Conservation (phyloP, 2,888 invertebrate species). For the Leptinotarsa juncta region DNA sequence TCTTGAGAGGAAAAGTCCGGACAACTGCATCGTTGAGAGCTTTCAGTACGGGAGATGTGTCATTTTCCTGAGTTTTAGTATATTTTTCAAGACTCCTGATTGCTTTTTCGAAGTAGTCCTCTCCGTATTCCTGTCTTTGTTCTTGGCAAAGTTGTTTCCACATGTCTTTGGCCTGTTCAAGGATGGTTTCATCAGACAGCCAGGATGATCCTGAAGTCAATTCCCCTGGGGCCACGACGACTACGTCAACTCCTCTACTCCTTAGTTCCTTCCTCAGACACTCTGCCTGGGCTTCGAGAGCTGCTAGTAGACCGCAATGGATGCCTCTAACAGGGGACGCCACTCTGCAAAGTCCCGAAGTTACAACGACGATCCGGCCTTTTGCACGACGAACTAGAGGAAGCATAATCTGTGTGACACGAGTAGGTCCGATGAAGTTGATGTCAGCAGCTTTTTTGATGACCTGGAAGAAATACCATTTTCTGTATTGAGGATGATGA, state of each 20-base stretch:
- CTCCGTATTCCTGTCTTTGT: slow-evolving; percentile 82
- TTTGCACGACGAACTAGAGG: slow-evolving; percentile 82
- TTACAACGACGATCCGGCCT: slow-evolving; percentile 83
- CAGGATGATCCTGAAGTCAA: slow-evolving; percentile 84
- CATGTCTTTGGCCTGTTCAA: slow-evolving; percentile 80
- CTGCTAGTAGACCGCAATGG: slow-evolving; percentile 83
- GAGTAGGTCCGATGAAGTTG: slow-evolving; percentile 79
- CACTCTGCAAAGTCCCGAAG: slow-evolving; percentile 83
- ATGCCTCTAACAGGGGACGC: slow-evolving; percentile 85
- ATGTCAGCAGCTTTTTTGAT: slow-evolving; percentile 75
- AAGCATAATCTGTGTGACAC: slow-evolving; percentile 77
- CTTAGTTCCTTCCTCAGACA: slow-evolving; percentile 79
- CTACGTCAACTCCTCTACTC: slow-evolving; percentile 75
- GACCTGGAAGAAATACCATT: slow-evolving; percentile 55
- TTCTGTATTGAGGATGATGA: neutral
- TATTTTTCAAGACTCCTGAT: slow-evolving; percentile 84
- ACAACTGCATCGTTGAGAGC: slow-evolving; percentile 82
- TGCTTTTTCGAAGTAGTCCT: slow-evolving; percentile 85
- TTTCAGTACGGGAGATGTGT: slow-evolving; percentile 80
- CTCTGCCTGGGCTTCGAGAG: slow-evolving; percentile 82
- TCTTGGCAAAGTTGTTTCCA: slow-evolving; percentile 83
- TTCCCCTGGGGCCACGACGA: slow-evolving; percentile 87
- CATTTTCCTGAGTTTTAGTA: slow-evolving; percentile 79
- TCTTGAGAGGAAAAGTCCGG: slow-evolving; percentile 84
- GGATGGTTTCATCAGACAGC: slow-evolving; percentile 72